Evolutionary conservation across 2,888 invertebrate genomes (phyloP).

Genomic region (Scotopteryx bipunctaria): DNA sequence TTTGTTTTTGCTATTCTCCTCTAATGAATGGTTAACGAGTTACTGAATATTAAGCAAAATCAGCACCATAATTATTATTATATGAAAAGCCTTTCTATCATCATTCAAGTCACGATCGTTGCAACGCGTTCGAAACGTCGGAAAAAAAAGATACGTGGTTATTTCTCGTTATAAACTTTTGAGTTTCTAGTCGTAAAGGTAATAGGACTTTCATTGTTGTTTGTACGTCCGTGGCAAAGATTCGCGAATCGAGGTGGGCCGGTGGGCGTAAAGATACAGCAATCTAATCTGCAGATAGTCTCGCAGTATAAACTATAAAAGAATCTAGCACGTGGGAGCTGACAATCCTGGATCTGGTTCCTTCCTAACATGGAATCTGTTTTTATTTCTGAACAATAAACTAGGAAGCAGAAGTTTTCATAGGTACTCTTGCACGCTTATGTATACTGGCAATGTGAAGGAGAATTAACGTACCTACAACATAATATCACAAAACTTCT

Average conservation of each 20-base stretch:
- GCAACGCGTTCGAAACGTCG: no score
- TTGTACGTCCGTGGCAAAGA: constrained; percentile 13
- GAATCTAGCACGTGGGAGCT: constrained; percentile 47
- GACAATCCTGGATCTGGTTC: constrained; percentile 32
- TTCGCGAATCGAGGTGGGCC: constrained; percentile 47
- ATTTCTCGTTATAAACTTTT: background rate
- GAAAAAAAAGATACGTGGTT: no score
- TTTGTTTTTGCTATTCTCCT: no score
- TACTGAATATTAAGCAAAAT: no score
- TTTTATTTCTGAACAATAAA: constrained; percentile 20
- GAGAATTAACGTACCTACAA: no score
- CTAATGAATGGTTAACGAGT: no score
- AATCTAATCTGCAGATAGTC: constrained; percentile 56
- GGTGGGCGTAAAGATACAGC: constrained; percentile 66
- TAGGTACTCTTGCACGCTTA: background rate
- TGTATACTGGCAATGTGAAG: no score
- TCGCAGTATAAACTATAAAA: constrained; percentile 59
- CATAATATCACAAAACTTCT: no score
- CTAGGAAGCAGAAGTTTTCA: background rate
- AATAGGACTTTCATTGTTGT: background rate
- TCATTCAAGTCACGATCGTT: no score
- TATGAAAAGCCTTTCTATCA: no score
- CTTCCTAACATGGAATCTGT: constrained; percentile 30
- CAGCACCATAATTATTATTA: no score
- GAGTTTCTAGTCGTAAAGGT: background rate